Evolutionary conservation across 1,140 invertebrate species (phyloP), one percentile per base, ranked within the genome.

Genomic region (Stegodyphus dumicola): DNA sequence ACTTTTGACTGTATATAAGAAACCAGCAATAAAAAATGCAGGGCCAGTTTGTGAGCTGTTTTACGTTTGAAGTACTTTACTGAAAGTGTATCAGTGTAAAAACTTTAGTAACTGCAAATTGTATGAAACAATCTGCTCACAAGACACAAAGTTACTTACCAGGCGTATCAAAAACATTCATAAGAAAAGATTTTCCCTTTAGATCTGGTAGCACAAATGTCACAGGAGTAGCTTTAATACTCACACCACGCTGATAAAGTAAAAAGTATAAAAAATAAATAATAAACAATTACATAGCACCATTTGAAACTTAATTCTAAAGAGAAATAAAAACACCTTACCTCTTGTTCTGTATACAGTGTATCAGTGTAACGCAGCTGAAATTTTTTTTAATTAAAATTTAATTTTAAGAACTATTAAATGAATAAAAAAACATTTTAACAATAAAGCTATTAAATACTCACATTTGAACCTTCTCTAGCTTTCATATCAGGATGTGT

Each of bases 131-230:
- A 1, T 33, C 33, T 60, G 15, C 1, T 60, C 84, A 51, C 11
- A 73, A 51, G 11, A 73, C 1, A 77, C 9, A 49, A 54, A 66
- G 17, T n/a, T 56, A 48, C 67, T 88, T 90, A 94, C 94, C 97
- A n/a, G 98, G 98, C 4, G 98, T 99, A 89, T 99, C 98, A 90
- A 99, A 97, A 81, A 99, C 93, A 90, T 99, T 99, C 81, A 99
- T 92, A 15, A 99, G 91, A 91, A 95, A 98, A 15, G 97, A 99
- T 91, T 99, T 99, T 33, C 94, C 94, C 89, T 96, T 96, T 77
- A 90, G 79, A 91, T 99, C 97, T 89, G 96, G 97, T 78, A 99
- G 90, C 0, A 99, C 93, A 1, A 99, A 91, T 0, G 98, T 99
- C 0, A 99, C 95, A 0, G 99, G 99, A 71, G 95, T 97, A 0